phyloP scores from a whole-genome alignment of 92 coral and sea anemone species.

The Phymanthus crucifer region DNA sequence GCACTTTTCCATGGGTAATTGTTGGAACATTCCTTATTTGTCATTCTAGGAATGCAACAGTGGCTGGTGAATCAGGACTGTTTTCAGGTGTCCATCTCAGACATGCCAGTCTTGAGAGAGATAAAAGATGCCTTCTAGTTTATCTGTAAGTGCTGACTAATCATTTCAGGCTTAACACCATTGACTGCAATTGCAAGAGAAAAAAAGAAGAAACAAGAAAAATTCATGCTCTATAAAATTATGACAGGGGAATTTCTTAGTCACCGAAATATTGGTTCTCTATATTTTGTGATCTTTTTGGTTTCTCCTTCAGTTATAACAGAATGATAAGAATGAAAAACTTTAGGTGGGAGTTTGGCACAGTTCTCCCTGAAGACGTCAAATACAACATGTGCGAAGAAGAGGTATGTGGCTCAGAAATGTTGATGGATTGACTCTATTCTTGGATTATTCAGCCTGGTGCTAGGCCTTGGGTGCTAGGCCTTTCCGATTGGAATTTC shows the following conservation, averaged over 20 bases:
- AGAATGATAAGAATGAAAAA: slow-evolving; percentile 87
- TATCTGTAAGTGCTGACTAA: slow-evolving; percentile 63
- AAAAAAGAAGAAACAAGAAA: too few species aligned
- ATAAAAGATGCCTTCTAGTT: slow-evolving; percentile 93
- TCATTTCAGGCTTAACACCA: neutral
- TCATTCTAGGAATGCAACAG: slow-evolving; percentile 66
- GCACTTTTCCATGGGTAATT: too few species aligned
- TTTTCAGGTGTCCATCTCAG: slow-evolving; percentile 92
- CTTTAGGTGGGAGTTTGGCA: slow-evolving; percentile 97
- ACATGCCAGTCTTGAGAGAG: slow-evolving; percentile 96
- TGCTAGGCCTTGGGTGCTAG: too few species aligned
- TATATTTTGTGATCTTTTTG: neutral
- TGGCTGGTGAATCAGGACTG: slow-evolving; percentile 90
- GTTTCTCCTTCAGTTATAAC: slow-evolving; percentile 59
- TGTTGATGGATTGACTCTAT: neutral
- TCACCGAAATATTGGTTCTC: neutral
- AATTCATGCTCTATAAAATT: too few species aligned
- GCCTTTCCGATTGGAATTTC: too few species aligned
- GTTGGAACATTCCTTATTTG: neutral
- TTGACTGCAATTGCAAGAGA: neutral
- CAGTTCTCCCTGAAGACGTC: slow-evolving; percentile 91
- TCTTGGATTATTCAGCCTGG: too few species aligned
- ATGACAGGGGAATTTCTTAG: too few species aligned
- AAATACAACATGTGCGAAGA: slow-evolving; percentile 90
- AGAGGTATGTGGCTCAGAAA: slow-evolving; percentile 58